Percentiles rank a stretch among this genome's conserved stretches.
phyloP scores from a whole-genome alignment of 2,888 invertebrate species.

The Hypomecis punctinalis region DNA sequence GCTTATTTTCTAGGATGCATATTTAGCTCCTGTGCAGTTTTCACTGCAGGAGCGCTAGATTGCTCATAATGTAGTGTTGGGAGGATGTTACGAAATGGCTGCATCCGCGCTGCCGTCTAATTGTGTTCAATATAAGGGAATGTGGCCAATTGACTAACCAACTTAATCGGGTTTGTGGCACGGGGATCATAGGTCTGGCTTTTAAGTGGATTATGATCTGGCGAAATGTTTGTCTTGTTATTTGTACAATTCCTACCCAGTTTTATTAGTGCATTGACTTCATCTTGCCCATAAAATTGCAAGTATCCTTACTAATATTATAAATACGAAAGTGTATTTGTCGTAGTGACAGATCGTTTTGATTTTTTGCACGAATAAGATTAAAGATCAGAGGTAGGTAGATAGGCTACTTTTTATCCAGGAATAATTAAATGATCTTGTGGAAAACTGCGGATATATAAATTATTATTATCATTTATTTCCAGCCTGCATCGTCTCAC shows the following conservation, averaged over 20 bases:
- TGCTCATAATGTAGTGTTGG: conserved; percentile 60
- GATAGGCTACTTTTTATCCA: too few species aligned
- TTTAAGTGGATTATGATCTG: not conserved
- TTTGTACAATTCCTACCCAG: not conserved
- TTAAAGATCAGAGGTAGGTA: too few species aligned
- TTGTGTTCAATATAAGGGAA: conserved; percentile 53
- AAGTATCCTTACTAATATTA: too few species aligned
- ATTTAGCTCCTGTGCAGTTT: conserved; percentile 51
- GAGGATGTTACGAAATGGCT: conserved; percentile 72
- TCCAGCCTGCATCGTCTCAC: too few species aligned
- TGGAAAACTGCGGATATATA: too few species aligned
- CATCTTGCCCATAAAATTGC: too few species aligned
- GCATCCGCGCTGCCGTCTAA: conserved; percentile 67
- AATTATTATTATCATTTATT: too few species aligned
- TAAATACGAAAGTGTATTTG: too few species aligned
- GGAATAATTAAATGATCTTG: too few species aligned
- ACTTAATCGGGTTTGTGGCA: conserved; percentile 19
- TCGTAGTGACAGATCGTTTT: too few species aligned
- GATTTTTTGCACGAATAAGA: too few species aligned
- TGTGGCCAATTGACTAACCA: conserved; percentile 32
- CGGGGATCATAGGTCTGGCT: conserved; percentile 7
- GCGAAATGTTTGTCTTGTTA: not conserved
- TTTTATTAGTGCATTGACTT: not conserved
- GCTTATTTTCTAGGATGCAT: conserved; percentile 15
- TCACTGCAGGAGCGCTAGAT: conserved; percentile 61